Evolutionary conservation across 1,140 invertebrate genomes (phyloP).

Genomic region (Achroia grisella): DNA sequence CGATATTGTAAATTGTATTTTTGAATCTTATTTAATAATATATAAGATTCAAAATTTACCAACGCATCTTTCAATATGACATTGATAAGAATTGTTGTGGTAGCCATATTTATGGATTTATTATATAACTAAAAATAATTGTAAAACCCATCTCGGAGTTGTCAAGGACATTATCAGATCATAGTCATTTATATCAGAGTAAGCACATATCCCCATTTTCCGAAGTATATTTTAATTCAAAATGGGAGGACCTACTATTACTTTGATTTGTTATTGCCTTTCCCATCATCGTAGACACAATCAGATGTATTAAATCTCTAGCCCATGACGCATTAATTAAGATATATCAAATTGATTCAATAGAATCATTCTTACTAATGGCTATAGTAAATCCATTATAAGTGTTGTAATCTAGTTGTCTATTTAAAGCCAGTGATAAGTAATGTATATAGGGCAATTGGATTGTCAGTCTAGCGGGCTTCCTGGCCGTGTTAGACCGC

Average conservation of each 20-base stretch:
- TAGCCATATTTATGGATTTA: too few species aligned
- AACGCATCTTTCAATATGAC: too few species aligned
- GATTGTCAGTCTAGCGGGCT: constrained; percentile 15
- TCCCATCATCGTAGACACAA: too few species aligned
- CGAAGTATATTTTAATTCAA: background rate
- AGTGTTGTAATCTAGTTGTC: constrained; percentile 3
- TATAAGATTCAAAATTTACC: background rate
- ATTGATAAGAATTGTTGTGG: too few species aligned
- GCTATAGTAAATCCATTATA: background rate
- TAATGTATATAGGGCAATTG: constrained; percentile 21
- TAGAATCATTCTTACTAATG: background rate
- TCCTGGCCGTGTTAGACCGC: constrained; percentile 2
- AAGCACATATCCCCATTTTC: background rate
- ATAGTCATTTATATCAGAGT: too few species aligned
- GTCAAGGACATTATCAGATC: too few species aligned
- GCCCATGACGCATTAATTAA: background rate
- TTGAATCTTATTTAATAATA: background rate
- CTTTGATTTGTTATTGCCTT: background rate
- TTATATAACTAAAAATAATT: too few species aligned
- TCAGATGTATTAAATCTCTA: too few species aligned
- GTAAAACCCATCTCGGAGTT: too few species aligned
- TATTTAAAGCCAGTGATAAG: constrained; percentile 9
- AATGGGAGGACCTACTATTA: background rate
- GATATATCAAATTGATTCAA: background rate
- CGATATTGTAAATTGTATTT: background rate